A percentile compares a stretch with the other conserved stretches of the same genome.
Evolutionary conservation across 2,113 vertebrate species (phyloP).

Genomic region (Brienomyrus brachyistius): DNA sequence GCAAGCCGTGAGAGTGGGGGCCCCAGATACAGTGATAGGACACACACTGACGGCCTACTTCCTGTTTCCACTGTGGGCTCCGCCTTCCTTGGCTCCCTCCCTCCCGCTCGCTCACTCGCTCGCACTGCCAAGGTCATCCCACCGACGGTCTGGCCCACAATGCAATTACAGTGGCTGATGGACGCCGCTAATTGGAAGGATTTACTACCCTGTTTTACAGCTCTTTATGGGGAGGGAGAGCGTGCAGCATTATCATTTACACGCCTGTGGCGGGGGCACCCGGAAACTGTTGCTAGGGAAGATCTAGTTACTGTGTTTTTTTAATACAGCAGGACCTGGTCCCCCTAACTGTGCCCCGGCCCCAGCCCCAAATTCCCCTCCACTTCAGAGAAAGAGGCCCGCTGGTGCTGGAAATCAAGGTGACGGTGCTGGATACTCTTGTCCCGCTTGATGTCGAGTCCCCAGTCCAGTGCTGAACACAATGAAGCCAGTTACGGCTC

Average conservation of each 20-base stretch:
- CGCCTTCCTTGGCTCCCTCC: not conserved
- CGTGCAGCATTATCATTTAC: constrained; percentile 69
- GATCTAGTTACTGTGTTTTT: constrained; percentile 17
- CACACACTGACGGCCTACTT: not conserved
- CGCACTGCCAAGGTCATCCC: constrained; percentile 62
- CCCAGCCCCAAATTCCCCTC: not conserved
- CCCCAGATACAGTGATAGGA: not conserved
- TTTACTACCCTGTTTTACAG: constrained; percentile 69
- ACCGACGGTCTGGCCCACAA: constrained; percentile 57
- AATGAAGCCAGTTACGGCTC: constrained; percentile 72
- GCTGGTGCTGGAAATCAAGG: constrained; percentile 34
- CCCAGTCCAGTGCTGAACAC: constrained; percentile 64
- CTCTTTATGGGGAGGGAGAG: constrained; percentile 68
- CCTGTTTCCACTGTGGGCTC: not conserved
- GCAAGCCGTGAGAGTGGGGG: not conserved
- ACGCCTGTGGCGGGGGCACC: constrained; percentile 49
- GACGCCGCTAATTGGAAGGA: constrained; percentile 70
- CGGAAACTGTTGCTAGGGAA: not conserved
- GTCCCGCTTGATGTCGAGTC: constrained; percentile 60
- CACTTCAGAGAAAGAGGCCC: not conserved
- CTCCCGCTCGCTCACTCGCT: constrained; percentile 50
- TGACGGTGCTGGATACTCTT: constrained; percentile 67
- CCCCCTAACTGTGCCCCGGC: not conserved
- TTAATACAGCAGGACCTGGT: not conserved
- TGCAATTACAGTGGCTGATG: constrained; percentile 72